Base-by-base conservation (phyloP, 64 coral and sea anemone genomes). In the Montipora sp. region DNA sequence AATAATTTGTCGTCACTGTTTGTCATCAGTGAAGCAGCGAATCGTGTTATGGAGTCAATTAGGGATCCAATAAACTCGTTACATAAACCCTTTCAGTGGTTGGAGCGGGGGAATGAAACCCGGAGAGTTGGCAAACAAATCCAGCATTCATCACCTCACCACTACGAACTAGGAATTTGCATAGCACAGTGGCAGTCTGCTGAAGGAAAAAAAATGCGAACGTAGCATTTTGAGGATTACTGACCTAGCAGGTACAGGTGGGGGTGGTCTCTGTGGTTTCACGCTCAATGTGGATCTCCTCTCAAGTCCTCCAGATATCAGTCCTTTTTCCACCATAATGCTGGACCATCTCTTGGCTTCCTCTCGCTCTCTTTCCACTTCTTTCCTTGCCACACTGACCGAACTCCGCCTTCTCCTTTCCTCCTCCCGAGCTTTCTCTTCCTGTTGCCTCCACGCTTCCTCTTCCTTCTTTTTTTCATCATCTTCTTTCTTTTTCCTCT, bases 351-450 rank as follows among this genome's bases (percentile, higher is more conserved):
- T 93, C 75, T 88, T 93, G 0, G 94, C 77, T 51, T 92, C 92
- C 21, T 84, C 84, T 83, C 94, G 85, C 77, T 99, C 91, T 82
- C 95, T 84, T 91, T 80, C 81, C 12, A 99, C 98, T 69, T 95
- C 98, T 27, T 59, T 91, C 69, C 89, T 92, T 18, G 98, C 98
- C 12, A 96, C 47, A 75, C 98, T 99, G 8, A 95, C 95, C 6
- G 98, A 99, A 51, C 90, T 92, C 77, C 98, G 86, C 71, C 98
- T 81, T 50, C 96, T 78, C 49, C 89, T 77, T 83, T 99, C 98
- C 18, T 93, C 95, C 59, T 92, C 92, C 19, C 94, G 88, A 9
- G 98, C 98, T 76, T 96, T 96, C 45, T 86, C 82, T 73, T 99
- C 94, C 48, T 92, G 89, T 75, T 68, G 78, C n/a, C 88, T 88